Evolutionary conservation across 1,140 invertebrate genomes (phyloP).

Genomic region (Lasioglossum albipes): DNA sequence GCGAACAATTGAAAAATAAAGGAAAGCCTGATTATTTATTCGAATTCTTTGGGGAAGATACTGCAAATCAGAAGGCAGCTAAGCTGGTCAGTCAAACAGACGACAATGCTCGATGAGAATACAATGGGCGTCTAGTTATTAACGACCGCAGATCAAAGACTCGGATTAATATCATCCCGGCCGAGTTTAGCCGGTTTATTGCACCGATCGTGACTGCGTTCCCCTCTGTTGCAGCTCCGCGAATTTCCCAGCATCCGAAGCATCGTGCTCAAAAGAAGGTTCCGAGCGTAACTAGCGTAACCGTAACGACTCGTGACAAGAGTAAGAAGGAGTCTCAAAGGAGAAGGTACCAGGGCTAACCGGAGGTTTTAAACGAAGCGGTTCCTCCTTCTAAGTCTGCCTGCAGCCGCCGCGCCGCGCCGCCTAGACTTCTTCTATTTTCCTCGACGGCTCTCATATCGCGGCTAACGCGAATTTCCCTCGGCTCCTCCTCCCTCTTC

Average conservation of each 20-base stretch:
- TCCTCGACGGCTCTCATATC: constrained; percentile 14
- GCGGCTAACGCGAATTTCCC: constrained; percentile 21
- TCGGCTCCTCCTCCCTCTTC: constrained; percentile 19
- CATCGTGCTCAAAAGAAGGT: constrained; percentile 16
- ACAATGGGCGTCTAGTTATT: no score
- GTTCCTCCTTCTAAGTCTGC: constrained; percentile 36
- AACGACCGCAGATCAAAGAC: neutral
- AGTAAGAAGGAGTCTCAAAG: constrained; percentile 51
- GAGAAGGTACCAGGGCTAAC: constrained; percentile 46
- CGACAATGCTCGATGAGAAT: no score
- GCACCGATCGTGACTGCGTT: constrained; percentile 30
- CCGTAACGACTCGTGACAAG: constrained; percentile 51
- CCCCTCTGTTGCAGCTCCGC: constrained; percentile 9
- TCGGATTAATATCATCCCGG: neutral
- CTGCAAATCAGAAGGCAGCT: no score
- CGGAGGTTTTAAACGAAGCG: constrained; percentile 43
- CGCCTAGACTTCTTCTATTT: constrained; percentile 34
- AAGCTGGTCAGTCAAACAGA: no score
- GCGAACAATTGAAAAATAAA: no score
- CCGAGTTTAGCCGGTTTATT: neutral
- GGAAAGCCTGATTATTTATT: no score
- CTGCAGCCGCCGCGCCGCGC: no score
- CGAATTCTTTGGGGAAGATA: no score
- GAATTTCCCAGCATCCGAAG: constrained; percentile 40
- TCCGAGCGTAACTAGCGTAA: constrained; percentile 39